phyloP scores from a whole-genome alignment of 2,888 invertebrate genomes.

The Xylota segnis region DNA sequence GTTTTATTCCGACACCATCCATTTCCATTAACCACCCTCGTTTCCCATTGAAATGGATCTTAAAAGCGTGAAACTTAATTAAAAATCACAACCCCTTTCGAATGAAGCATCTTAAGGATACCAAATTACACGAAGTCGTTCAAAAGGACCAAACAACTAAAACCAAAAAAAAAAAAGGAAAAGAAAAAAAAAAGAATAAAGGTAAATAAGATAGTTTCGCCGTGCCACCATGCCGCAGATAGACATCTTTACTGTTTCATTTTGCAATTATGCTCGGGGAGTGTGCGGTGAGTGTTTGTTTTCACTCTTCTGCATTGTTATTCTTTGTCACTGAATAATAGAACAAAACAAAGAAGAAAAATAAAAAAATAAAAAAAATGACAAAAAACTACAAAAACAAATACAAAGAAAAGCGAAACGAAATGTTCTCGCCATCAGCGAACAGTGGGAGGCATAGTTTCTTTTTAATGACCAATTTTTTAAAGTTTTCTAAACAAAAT shows the following conservation, averaged over 20 bases:
- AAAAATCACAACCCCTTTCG: conserved; percentile 64
- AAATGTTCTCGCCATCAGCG: not conserved
- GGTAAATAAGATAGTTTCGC: conserved; percentile 60
- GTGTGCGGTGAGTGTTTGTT: conserved; percentile 38
- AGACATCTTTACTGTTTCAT: conserved; percentile 25
- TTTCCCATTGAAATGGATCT: conserved; percentile 43
- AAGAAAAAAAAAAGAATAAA: conserved; percentile 16
- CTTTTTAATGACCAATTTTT: not conserved
- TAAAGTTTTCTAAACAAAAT: no score
- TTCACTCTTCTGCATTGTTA: conserved; percentile 47
- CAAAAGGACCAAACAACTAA: conserved; percentile 5
- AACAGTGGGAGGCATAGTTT: not conserved
- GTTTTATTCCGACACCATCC: conserved; percentile 2
- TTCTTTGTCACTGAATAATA: conserved; percentile 51
- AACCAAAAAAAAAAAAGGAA: conserved; percentile 15
- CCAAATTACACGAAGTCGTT: conserved; percentile 51
- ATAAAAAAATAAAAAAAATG: conserved; percentile 7
- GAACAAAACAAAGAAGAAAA: conserved; percentile 9
- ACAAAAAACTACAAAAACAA: conserved; percentile 21
- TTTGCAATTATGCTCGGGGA: conserved; percentile 38
- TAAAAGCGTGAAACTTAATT: conserved; percentile 61
- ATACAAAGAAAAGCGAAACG: conserved; percentile 2
- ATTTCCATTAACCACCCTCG: not conserved
- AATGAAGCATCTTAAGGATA: conserved; percentile 61
- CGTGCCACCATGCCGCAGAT: conserved; percentile 12